A percentile compares a stretch with the other conserved stretches of the same genome.
phyloP scores from a whole-genome alignment of 2,888 invertebrate species.

The Linnaemya vulpina region DNA sequence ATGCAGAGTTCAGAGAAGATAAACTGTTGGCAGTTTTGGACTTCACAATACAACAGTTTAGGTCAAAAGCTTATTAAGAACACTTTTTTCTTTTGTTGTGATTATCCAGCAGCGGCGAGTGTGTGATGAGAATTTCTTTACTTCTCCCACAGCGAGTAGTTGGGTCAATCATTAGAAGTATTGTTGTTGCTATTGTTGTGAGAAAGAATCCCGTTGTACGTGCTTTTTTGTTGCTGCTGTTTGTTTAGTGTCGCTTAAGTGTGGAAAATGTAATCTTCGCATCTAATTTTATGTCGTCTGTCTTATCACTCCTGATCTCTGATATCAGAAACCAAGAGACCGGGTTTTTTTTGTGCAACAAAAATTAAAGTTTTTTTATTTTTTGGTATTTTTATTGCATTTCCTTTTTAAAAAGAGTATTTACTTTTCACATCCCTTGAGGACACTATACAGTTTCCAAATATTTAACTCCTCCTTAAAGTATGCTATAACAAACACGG shows the following conservation, averaged over 20 bases:
- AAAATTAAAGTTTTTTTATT: too few species aligned
- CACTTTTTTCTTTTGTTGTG: not conserved
- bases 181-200: conserved; percentile 31
- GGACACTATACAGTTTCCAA: conserved; percentile 41
- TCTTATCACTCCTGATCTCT: not conserved
- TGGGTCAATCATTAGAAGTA: not conserved
- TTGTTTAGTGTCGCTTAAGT: not conserved
- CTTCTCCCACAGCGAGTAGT: not conserved
- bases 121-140: not conserved
- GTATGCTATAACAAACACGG: conserved; percentile 34
- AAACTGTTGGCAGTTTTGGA: conserved; percentile 27
- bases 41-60: not conserved
- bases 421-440: not conserved
- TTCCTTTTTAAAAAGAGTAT: not conserved
- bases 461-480: conserved; percentile 44
- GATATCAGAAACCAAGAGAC: not conserved
- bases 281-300: not conserved
- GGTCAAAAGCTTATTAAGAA: not conserved
- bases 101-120: conserved; percentile 6
- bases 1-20: conserved; percentile 27
- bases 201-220: not conserved
- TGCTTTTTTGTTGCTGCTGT: conserved; percentile 16
- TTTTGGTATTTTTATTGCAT: conserved; percentile 1
- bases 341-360: too few species aligned
- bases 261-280: not conserved